These are phyloP conservation scores for Phoebastria nigripes DNA, from an alignment of 2,797 vertebrate species.

Conservation along the genomic window DNA sequence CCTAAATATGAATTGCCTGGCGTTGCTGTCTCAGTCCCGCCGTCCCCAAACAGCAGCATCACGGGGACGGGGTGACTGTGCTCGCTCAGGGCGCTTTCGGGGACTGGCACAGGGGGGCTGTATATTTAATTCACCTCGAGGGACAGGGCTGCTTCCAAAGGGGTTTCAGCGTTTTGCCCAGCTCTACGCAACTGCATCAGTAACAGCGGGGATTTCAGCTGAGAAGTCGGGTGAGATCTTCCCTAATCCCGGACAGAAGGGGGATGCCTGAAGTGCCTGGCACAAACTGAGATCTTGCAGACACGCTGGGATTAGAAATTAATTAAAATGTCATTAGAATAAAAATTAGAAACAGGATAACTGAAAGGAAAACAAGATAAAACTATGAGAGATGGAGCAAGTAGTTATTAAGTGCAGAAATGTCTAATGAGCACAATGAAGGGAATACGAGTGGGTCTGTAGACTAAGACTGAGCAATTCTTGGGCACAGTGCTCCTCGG, in stretches of 20 bases:
- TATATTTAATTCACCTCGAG: accelerated
- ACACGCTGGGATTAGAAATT: accelerated
- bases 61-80: accelerated
- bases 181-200: accelerated
- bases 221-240: background rate
- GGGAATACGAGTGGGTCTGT: accelerated
- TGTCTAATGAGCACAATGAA: accelerated
- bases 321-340: too few relatives aligned
- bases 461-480: background rate
- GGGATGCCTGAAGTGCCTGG: background rate
- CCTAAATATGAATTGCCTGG: background rate
- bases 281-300: background rate
- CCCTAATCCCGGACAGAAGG: accelerated
- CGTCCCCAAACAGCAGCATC: accelerated
- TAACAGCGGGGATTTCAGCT: accelerated
- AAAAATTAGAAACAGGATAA: background rate
- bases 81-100: accelerated
- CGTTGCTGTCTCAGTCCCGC: accelerated
- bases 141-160: background rate
- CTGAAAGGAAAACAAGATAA: background rate
- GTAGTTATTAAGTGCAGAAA: background rate
- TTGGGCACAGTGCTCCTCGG: accelerated
- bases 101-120: accelerated
- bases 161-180: background rate
- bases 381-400: background rate